A percentile compares a stretch with the other conserved stretches of the same genome.
These are phyloP conservation scores for Rhynchomys soricoides DNA, from an alignment of 2,113 vertebrate genomes.

Conservation along the genomic window DNA sequence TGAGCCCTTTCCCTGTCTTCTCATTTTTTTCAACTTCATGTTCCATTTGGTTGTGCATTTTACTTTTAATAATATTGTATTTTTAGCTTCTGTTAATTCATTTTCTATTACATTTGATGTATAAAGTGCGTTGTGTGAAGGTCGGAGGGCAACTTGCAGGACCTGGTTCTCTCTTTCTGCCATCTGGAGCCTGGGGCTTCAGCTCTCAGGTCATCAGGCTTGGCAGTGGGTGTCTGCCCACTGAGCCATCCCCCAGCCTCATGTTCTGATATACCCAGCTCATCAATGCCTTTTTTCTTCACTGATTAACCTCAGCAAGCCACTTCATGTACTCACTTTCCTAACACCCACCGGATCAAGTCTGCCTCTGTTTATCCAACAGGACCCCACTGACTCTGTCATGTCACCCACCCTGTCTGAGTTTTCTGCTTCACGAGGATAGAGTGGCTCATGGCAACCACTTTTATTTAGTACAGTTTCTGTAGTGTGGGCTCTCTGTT, in stretches of 20 bases:
- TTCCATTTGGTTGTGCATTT: constrained; percentile 35
- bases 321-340: background rate
- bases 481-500: background rate
- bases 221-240: background rate
- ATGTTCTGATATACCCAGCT: background rate
- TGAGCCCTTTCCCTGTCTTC: too few relatives aligned
- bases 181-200: background rate
- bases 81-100: constrained; percentile 8
- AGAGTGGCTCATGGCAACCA: background rate
- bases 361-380: background rate
- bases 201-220: background rate
- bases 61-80: constrained; percentile 41
- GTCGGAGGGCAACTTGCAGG: background rate
- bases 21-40: background rate
- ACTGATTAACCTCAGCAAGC: background rate
- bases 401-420: background rate
- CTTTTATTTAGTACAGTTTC: background rate
- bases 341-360: background rate
- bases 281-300: too few relatives aligned
- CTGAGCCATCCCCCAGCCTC: background rate
- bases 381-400: background rate
- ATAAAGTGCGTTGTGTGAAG: too few relatives aligned
- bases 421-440: background rate
- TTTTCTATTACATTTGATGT: background rate
- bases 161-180: background rate